phyloP scores from a whole-genome alignment of 2,888 invertebrate species.

The Lordiphosa andalusiaca region DNA sequence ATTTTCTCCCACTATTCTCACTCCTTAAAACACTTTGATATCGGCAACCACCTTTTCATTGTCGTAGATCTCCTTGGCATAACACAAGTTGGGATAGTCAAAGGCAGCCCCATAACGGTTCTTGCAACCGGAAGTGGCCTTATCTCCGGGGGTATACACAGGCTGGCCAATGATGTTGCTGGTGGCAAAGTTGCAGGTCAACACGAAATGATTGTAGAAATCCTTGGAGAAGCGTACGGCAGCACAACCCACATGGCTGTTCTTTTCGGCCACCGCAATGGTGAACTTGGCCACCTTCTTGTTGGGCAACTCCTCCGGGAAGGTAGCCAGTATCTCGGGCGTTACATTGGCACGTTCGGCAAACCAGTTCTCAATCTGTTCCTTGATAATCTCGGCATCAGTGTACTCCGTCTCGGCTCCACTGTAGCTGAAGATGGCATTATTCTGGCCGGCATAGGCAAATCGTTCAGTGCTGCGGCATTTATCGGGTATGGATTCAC shows the following conservation, averaged over 20 bases:
- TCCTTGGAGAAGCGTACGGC: conserved; percentile 29
- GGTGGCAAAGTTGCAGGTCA: conserved; percentile 47
- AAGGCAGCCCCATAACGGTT: conserved; percentile 43
- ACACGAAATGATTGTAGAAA: conserved; percentile 33
- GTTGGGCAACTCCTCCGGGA: conserved; percentile 37
- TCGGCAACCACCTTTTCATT: conserved; percentile 37
- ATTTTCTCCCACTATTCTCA: neutral
- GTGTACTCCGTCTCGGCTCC: conserved; percentile 36
- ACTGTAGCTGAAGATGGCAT: conserved; percentile 40
- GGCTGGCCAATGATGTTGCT: conserved; percentile 36
- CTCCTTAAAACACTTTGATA: conserved; percentile 5
- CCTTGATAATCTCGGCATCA: conserved; percentile 38
- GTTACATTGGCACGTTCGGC: conserved; percentile 26
- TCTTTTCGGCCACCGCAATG: conserved; percentile 40
- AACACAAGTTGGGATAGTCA: conserved; percentile 48
- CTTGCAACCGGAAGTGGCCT: conserved; percentile 33
- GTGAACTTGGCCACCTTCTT: conserved; percentile 43
- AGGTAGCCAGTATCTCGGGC: conserved; percentile 32
- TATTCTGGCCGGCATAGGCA: conserved; percentile 41
- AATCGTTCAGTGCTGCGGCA: conserved; percentile 46
- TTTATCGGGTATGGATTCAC: conserved; percentile 34
- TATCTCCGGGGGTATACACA: conserved; percentile 37
- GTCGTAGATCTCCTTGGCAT: conserved; percentile 50
- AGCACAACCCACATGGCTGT: conserved; percentile 44
- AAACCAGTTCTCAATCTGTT: conserved; percentile 46